Evolutionary conservation across 2,888 invertebrate species (phyloP), one percentile per base, ranked within the genome.

Genomic region (Trichopria drosophilae): DNA sequence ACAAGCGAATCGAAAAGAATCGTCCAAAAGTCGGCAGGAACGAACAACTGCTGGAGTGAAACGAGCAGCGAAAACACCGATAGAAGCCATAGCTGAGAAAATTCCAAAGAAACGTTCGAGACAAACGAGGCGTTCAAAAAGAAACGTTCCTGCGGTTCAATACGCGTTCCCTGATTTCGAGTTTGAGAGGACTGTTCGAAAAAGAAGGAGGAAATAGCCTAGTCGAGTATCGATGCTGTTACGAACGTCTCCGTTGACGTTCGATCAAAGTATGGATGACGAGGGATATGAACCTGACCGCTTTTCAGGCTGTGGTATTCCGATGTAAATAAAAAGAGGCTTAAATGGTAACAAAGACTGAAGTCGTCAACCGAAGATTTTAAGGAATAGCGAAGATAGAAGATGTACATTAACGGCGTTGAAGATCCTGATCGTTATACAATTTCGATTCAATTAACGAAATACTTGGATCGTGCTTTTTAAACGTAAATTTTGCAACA

Each of bases 161-260:
- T 73, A 75, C 61, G 67, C 61, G 47, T 71, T 70, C 55, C 55
- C 67, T 47, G 73, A 73, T 53, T 58, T 64, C 35, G 73, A 73
- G 60, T 62, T 65, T 34, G 72, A 73, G 44, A 69, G 68, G 62
- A 67, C 67, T 64, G 64, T 64, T 50, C 60, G 60, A 20, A 72
- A 66, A 58, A 66, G 68, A 29, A 69, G 61, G 53, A 67, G 70
- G 20, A 74, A 65, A 53, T 71, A 63, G 55, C 66, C 59, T 53
- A 63, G 57, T 62, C 73, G 73, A 72, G 74, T 70, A 73, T 71
- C 57, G 29, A 53, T 53, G 29, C 44, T 57, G 29, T 40, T 55
- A 48, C 36, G 51, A 43, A 53, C 41, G 43, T 45, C 49, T n/a
- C n/a, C n/a, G n/a, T n/a, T n/a, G n/a, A n/a, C n/a, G n/a, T n/a